phyloP scores from a whole-genome alignment of 2,113 vertebrate species.

The Rousettus leschenaultii region DNA sequence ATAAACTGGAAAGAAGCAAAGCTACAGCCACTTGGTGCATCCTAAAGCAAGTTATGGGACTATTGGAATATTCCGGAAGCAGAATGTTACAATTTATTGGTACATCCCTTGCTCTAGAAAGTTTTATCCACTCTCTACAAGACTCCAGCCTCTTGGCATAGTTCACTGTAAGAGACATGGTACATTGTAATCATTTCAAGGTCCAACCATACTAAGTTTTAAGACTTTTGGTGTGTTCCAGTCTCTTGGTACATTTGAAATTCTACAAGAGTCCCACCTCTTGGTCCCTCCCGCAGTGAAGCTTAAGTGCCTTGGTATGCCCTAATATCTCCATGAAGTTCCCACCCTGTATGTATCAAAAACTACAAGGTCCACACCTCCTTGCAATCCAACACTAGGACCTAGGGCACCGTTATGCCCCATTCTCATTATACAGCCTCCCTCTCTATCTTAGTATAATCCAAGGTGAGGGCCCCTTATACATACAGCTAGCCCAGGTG shows the following conservation, averaged over 20 bases:
- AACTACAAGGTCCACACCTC: not conserved
- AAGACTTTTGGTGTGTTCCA: conserved; percentile 8
- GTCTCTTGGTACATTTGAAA: not conserved
- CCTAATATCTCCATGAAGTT: not conserved
- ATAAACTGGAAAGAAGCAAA: not conserved
- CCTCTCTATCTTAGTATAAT: not conserved
- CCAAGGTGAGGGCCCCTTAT: not conserved
- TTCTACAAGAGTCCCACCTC: not conserved
- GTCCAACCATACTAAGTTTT: not conserved
- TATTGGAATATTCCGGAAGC: not conserved
- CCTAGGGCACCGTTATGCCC: not conserved
- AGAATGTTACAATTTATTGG: not conserved
- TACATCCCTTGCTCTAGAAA: conserved; percentile 15
- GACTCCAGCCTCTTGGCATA: not conserved
- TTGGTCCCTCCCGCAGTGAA: not conserved
- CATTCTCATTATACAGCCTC: not conserved
- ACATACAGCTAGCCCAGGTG: not conserved
- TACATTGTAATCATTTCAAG: not conserved
- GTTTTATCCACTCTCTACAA: not conserved
- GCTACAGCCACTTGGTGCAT: not conserved
- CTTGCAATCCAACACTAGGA: not conserved
- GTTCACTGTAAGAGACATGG: not conserved
- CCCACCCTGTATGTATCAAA: not conserved
- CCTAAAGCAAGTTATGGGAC: not conserved
- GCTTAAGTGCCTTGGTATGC: not conserved